Base-by-base conservation (phyloP, 2,797 vertebrate species). In the Falco cherrug region DNA sequence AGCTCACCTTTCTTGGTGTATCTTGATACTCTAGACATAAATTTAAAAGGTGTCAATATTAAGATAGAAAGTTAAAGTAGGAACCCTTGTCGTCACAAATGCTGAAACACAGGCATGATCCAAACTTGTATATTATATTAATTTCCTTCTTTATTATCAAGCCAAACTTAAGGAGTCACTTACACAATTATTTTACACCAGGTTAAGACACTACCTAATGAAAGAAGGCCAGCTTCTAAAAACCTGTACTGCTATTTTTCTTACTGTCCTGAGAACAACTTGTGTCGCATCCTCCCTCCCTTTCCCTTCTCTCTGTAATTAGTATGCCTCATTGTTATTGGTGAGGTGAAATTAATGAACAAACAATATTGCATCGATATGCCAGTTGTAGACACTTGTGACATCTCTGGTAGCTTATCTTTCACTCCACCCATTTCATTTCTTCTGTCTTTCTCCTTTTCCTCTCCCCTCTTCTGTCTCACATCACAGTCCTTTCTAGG, bases 251-350 rank as follows among this genome's bases (percentile, higher is more conserved):
- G 25, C 59, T 71, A 41, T 81, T 73, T 45, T 29, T 8, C 28
- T 53, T 84, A 13, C 24, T 63, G 12, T 51, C 20, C 26, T 43
- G 50, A 56, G 71, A 81, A 41, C 5, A 61, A 4, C 68, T 53
- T 43, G 25, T 70, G 26, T 54, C 13, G n/a, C 8, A 17, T 48
- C 16, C 6, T 61, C 11, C 10, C 0, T 2, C 3, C 3, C 8
- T 54, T 60, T 47, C 64, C 53, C n/a, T 35, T 14, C 24, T 76
- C 29, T 77, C 24, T 21, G 22, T 76, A 53, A n/a, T 91, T 39
- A 60, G 13, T 75, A 20, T 60, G 16, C 28, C 11, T 11, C 14
- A 7, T 8, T 50, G 33, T 39, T 53, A 31, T 6, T 39, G 25
- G 18, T 71, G 69, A 84, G 29, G 41, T 76, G 26, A 67, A 13